Base-by-base conservation (phyloP, 2,113 vertebrate species). In the Oreochromis aureus region DNA sequence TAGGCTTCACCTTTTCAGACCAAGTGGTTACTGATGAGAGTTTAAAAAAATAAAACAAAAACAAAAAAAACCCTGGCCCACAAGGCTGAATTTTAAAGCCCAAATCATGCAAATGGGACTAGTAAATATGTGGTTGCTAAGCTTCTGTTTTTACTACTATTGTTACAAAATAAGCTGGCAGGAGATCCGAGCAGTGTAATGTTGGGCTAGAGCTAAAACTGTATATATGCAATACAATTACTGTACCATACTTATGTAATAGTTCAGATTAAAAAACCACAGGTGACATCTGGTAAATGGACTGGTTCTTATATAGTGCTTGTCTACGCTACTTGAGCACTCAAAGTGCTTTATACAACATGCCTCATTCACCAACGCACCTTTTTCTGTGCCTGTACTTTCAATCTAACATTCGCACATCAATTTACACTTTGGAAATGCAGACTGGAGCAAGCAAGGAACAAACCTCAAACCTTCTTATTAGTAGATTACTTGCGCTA, bases 71-170 rank as follows among this genome's bases (percentile, higher is more conserved):
- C 22, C 11, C 3, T 39, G 34, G 34, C 34, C 10, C 41, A 73
- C 69, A 22, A 3, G 7, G 22, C 39, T 73, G 5, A 73, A 46
- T 73, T 73, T 73, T 73, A 73, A 41, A 73, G n/a, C 22, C 39
- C 0, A 73, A 51, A 51, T 32, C 48, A 53, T 53, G 30, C 18
- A n/a, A 13, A 51, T 1, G 4, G 0, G 1, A 34, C 16, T 19
- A 13, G 41, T 0, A 48, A 73, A 71, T 27, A 73, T 27, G 44
- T 11, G 44, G 71, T 32, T 32, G 46, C 44, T 19, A 51, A 51
- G 44, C 24, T 8, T 76, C 44, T 78, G 24, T 19, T 76, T 76
- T 51, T 51, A 32, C 24, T 18, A 19, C 73, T 7, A 13, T 4
- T 34, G 27, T 1, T 53, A 53, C 73, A 10, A 48, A 78, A n/a